Conservation (phyloP, 2,113 vertebrate species). For the Vulpes ferrilata region DNA sequence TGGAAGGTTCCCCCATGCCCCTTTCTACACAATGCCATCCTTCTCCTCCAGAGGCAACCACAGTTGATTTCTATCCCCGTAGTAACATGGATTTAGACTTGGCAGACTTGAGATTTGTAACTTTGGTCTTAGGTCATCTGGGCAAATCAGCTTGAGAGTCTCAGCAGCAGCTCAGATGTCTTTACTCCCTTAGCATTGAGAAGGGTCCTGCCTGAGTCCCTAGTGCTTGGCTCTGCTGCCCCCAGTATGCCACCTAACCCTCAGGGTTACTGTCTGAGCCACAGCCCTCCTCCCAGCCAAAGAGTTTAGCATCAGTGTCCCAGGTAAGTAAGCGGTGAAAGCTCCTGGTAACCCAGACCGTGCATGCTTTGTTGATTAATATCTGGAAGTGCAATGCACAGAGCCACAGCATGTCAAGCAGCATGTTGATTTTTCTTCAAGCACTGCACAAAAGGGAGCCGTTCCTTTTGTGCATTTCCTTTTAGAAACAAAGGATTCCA, state of each 20-base stretch:
- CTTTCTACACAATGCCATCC: not conserved
- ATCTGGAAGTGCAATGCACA: slow-evolving; percentile 27
- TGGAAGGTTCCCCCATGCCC: not conserved
- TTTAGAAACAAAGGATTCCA: slow-evolving; percentile 61
- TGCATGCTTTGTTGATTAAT: slow-evolving; percentile 75
- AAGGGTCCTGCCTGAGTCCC: not conserved
- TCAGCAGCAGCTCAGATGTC: not conserved
- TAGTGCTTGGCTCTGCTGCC: not conserved
- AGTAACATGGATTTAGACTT: not conserved
- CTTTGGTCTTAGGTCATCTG: not conserved
- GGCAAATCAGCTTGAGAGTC: not conserved
- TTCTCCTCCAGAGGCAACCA: not conserved
- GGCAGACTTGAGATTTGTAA: not conserved
- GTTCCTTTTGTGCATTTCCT: slow-evolving; percentile 67
- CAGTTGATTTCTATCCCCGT: not conserved
- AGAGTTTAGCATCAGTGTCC: slow-evolving; percentile 40
- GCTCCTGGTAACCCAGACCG: not conserved
- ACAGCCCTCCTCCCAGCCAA: slow-evolving; percentile 33
- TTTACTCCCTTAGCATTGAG: not conserved
- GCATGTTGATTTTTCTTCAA: slow-evolving; percentile 73
- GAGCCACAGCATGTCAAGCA: slow-evolving; percentile 64
- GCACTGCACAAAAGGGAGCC: slow-evolving; percentile 68
- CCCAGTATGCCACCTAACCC: slow-evolving; percentile 9
- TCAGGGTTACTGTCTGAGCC: slow-evolving; percentile 31
- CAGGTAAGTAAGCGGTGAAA: slow-evolving; percentile 81